Evolutionary conservation across 2,888 invertebrate species (phyloP).

Genomic region (Galerucella pusilla): DNA sequence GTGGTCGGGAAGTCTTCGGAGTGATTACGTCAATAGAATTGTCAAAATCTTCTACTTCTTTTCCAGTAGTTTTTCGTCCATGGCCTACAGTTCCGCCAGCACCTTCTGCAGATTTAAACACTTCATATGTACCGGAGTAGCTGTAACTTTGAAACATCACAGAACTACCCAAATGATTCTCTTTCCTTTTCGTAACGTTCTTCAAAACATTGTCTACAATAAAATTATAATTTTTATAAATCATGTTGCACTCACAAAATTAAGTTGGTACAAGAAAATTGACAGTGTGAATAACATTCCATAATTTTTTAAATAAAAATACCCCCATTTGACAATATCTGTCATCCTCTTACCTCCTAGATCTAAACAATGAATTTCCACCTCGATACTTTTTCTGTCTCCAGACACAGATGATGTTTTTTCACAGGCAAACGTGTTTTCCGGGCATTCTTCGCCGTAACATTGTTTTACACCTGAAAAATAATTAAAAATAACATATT

Average conservation of each 20-base stretch:
- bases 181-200: constrained; percentile 17
- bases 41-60: not conserved
- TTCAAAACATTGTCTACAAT: constrained; percentile 26
- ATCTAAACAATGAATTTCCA: constrained; percentile 32
- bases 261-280: too few species aligned
- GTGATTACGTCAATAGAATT: not conserved
- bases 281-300: not conserved
- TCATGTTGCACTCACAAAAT: too few species aligned
- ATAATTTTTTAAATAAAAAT: not conserved
- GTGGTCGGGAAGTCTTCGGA: not conserved
- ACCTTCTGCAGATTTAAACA: not conserved
- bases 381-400: constrained; percentile 25
- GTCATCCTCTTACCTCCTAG: constrained; percentile 13
- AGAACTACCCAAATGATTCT: constrained; percentile 22
- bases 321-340: not conserved
- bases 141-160: constrained; percentile 27
- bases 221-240: constrained; percentile 7
- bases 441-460: constrained; percentile 27
- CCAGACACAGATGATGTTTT: constrained; percentile 19
- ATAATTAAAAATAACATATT: not conserved
- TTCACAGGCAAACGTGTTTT: constrained; percentile 34
- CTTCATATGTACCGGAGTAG: constrained; percentile 13
- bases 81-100: not conserved
- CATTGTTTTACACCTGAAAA: constrained; percentile 11
- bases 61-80: not conserved